Conservation (phyloP, 2,113 vertebrate genomes). For the Megaceryle torquata region DNA sequence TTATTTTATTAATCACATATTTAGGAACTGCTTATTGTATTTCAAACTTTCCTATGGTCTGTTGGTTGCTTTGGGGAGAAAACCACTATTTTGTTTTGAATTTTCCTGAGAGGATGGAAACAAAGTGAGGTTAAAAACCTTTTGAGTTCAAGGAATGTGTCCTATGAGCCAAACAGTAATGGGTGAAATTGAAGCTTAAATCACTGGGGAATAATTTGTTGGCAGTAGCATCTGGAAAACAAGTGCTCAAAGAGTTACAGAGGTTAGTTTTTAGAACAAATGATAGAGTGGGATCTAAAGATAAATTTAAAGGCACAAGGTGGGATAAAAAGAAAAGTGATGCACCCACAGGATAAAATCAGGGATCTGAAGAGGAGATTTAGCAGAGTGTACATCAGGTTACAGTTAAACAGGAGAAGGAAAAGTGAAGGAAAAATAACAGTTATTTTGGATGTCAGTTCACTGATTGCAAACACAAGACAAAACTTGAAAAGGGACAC, state of each 20-base stretch:
- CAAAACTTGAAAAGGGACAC: neutral
- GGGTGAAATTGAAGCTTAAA: constrained; percentile 40
- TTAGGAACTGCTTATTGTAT: neutral
- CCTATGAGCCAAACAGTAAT: neutral
- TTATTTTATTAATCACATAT: neutral
- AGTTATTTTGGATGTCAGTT: neutral
- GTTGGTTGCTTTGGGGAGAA: neutral
- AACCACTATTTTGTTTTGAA: neutral
- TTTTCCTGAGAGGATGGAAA: neutral
- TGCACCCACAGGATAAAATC: neutral
- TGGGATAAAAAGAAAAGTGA: neutral
- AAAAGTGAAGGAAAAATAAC: neutral
- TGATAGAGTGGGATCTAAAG: constrained; percentile 1
- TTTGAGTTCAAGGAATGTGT: constrained; percentile 32
- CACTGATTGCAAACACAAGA: neutral
- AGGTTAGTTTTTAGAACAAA: constrained; percentile 55
- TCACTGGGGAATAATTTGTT: constrained; percentile 39
- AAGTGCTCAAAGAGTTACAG: neutral
- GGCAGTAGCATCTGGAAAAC: constrained; percentile 19
- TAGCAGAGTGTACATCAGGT: neutral
- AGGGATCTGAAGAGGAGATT: neutral
- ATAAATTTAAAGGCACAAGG: neutral
- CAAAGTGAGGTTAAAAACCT: constrained; percentile 33
- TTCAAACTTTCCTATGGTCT: neutral
- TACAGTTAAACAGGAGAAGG: neutral